phyloP scores from a whole-genome alignment of 2,888 invertebrate genomes.

The Phaonia tiefii region DNA sequence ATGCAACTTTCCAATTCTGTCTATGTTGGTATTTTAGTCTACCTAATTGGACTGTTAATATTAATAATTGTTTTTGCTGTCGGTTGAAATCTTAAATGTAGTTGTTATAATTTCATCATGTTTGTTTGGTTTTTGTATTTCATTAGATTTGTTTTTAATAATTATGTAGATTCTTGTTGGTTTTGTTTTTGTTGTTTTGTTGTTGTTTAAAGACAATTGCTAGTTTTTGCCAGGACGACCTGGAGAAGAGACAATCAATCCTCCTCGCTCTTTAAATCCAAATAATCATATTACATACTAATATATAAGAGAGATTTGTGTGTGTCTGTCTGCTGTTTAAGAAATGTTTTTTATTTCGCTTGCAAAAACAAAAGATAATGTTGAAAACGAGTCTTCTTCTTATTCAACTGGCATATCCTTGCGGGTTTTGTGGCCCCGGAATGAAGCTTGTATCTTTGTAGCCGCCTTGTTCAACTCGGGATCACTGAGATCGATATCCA shows the following conservation, averaged over 20 bases:
- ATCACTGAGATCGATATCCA: conserved; percentile 92
- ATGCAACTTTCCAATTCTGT: conserved; percentile 56
- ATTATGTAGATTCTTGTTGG: conserved; percentile 14
- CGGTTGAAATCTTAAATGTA: conserved; percentile 47
- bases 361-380: conserved; percentile 55
- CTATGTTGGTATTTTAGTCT: neutral
- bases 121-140: neutral
- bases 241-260: conserved; percentile 28
- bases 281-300: conserved; percentile 29
- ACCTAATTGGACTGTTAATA: conserved; percentile 24
- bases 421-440: conserved; percentile 94
- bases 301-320: conserved; percentile 44
- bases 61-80: conserved; percentile 25
- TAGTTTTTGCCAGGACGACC: conserved; percentile 39
- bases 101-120: neutral
- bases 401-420: conserved; percentile 82
- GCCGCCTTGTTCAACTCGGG: conserved; percentile 94
- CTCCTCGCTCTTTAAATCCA: conserved; percentile 36
- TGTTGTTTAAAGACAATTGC: conserved; percentile 53
- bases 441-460: conserved; percentile 95
- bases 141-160: conserved; percentile 9
- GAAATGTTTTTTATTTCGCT: conserved; percentile 61
- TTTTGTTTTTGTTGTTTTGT: neutral
- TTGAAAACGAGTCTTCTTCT: conserved; percentile 65
- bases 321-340: conserved; percentile 42